A percentile compares a stretch with the other conserved stretches of the same genome.
phyloP scores from a whole-genome alignment of 2,888 invertebrate species.

The Acanthosoma haemorrhoidale region DNA sequence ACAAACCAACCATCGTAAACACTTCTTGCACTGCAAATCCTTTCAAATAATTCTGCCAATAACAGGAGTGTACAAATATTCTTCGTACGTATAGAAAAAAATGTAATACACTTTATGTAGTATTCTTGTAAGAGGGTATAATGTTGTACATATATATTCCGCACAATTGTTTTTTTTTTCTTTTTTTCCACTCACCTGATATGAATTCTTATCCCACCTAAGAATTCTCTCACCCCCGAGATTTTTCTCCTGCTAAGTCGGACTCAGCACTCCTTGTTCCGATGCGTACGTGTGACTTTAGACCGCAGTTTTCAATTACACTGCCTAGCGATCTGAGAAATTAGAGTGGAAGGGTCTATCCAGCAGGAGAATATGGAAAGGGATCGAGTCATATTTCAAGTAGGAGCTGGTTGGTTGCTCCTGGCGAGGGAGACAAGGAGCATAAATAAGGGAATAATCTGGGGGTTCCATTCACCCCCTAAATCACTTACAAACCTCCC shows the following conservation, averaged over 20 bases:
- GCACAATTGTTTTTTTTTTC: neutral
- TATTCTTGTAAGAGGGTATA: too few species aligned
- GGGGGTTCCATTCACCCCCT: conserved; percentile 9
- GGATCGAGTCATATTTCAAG: conserved; percentile 1
- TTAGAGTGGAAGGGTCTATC: neutral
- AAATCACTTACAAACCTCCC: conserved; percentile 25
- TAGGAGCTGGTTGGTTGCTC: neutral
- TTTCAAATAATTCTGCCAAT: too few species aligned
- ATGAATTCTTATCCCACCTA: too few species aligned
- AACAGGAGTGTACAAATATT: too few species aligned
- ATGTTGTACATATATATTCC: neutral
- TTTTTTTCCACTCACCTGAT: neutral
- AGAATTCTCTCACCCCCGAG: too few species aligned
- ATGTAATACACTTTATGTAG: too few species aligned
- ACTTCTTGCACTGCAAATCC: too few species aligned
- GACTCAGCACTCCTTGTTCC: neutral
- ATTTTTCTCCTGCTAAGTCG: neutral
- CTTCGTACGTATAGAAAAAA: too few species aligned
- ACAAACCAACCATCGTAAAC: too few species aligned
- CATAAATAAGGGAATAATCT: conserved; percentile 25
- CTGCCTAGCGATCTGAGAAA: conserved; percentile 28
- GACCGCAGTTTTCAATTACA: conserved; percentile 26
- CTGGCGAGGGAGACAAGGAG: neutral
- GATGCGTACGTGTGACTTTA: neutral
- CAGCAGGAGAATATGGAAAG: neutral